phyloP scores from a whole-genome alignment of 2,888 invertebrate genomes.

The Pristionchus arcanus region DNA sequence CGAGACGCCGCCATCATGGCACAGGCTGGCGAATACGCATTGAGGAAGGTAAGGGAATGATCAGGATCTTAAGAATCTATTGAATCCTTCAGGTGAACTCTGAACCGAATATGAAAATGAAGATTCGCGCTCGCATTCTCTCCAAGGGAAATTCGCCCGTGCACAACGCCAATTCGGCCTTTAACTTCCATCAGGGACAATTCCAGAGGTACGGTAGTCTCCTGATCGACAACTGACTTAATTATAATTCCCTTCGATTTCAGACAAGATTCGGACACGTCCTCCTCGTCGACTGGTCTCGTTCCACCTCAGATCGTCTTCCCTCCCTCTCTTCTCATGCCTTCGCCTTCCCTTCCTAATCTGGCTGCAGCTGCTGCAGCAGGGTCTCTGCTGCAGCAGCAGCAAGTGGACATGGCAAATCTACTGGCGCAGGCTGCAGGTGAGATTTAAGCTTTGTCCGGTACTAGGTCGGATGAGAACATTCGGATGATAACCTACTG shows the following conservation, averaged over 20 bases:
- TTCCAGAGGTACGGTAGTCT: constrained; percentile 38
- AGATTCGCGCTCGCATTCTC: constrained; percentile 74
- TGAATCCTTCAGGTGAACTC: constrained; percentile 69
- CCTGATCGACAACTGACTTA: neutral
- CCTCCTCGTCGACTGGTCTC: constrained; percentile 7
- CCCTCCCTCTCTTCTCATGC: constrained; percentile 59
- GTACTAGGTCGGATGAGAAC: too few relatives aligned
- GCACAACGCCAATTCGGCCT: constrained; percentile 57
- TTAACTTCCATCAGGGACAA: constrained; percentile 51
- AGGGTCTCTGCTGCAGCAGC: constrained; percentile 58
- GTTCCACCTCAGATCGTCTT: constrained; percentile 45
- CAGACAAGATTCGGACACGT: constrained; percentile 52
- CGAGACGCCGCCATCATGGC: constrained; percentile 47
- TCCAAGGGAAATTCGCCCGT: constrained; percentile 73
- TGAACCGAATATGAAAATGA: constrained; percentile 79
- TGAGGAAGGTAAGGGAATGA: constrained; percentile 45
- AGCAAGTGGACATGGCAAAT: constrained; percentile 66
- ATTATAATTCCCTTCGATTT: neutral
- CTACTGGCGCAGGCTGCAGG: constrained; percentile 69
- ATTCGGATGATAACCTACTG: too few relatives aligned
- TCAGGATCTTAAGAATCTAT: too few relatives aligned
- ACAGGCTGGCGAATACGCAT: constrained; percentile 50
- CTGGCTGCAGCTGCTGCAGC: constrained; percentile 57
- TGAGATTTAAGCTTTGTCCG: neutral
- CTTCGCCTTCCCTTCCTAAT: constrained; percentile 77